These are phyloP conservation scores for Drosophila melanogaster DNA, from an alignment of 1,140 invertebrate genomes.

Conservation along the genomic window Release_6_plus_ISO1_MT NT_033779.5:17898001-17898500, in stretches of 20 bases:
- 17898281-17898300: neutral
- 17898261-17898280: neutral
- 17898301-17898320: neutral
- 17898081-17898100: neutral
- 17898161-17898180: too few species aligned
- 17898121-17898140: too few species aligned
- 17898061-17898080: neutral
- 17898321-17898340: neutral
- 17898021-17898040: conserved; percentile 1
- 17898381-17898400: neutral
- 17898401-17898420: neutral
- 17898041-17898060: neutral
- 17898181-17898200: too few species aligned
- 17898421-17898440: neutral
- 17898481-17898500: neutral
- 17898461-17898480: neutral
- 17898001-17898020: conserved; percentile 4
- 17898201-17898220: too few species aligned
- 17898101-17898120: neutral
- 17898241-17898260: too few species aligned
- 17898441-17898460: neutral
- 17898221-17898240: too few species aligned
- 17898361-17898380: neutral
- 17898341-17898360: neutral
- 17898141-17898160: too few species aligned